Evolutionary conservation across 2,113 vertebrate species (phyloP), one percentile per base, ranked within the genome.

Genomic region (Forbesichthys papilliferus): DNA sequence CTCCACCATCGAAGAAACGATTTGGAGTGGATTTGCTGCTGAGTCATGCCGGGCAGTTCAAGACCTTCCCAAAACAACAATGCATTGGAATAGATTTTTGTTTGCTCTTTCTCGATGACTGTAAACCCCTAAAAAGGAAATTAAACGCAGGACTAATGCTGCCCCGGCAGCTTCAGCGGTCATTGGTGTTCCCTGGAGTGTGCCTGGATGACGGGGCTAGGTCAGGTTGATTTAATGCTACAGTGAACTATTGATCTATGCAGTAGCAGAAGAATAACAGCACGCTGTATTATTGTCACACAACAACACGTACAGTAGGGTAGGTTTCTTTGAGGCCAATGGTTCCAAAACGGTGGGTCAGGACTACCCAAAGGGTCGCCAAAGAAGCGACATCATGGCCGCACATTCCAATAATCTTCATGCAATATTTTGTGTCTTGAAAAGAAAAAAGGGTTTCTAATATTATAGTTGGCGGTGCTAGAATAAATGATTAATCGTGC

Each of bases 181-280:
- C 33, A 48, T 57, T 3, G 69, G 77, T 68, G 76, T 68, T 68
- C 71, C 67, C 65, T 46, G 46, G 79, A 75, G 84, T 68, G 73
- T 52, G 57, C 73, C 79, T 56, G 84, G 86, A 80, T 83, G 84
- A 79, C 61, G 61, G 75, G 73, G 82, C 76, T 67, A 69, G 73
- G 60, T 71, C 52, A 0, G 57, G 76, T 76, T 88, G 88, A 89
- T 87, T 88, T 86, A 89, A 89, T 74, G 77, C 83, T 78, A 82
- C 81, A 86, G 83, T 52, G 83, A 76, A 86, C 78, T 88, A 89
- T 86, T 79, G 88, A 90, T 89, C 84, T 74, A 67, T 77, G 82
- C 71, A 16, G 62, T 5, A 46, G 77, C 57, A 42, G 48, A 77
- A 74, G 58, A 74, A 16, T 61, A 84, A 66, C 12, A 47, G 69